Evolutionary conservation across 1,140 invertebrate species (phyloP).

Genomic region (Heliothis virescens): DNA sequence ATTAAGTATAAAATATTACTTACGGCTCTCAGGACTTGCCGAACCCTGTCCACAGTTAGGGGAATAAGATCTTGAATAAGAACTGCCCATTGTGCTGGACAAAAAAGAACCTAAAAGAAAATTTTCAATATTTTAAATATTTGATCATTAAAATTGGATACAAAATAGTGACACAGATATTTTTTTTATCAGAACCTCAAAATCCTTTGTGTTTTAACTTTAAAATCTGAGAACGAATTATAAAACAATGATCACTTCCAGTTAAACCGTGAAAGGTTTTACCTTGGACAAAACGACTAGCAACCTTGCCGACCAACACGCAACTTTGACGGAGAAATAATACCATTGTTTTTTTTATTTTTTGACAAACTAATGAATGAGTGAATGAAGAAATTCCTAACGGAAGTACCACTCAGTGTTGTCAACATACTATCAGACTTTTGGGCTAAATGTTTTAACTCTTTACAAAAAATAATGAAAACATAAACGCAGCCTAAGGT

Average conservation of each 20-base stretch:
- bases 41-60: conserved; percentile 77
- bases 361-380: conserved; percentile 3
- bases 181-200: neutral
- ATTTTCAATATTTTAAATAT: neutral
- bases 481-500: too few species aligned
- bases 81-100: conserved; percentile 78
- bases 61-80: conserved; percentile 84
- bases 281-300: conserved; percentile 73
- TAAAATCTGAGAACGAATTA: neutral
- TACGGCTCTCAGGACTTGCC: conserved; percentile 62
- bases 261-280: conserved; percentile 61
- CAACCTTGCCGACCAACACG: conserved; percentile 63
- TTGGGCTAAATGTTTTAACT: too few species aligned
- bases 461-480: too few species aligned
- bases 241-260: neutral
- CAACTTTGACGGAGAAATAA: conserved; percentile 53
- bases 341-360: conserved; percentile 44
- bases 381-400: neutral
- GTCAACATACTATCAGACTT: neutral
- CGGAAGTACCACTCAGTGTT: neutral
- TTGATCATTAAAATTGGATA: neutral
- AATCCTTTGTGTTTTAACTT: neutral
- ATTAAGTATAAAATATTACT: conserved; percentile 51
- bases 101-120: conserved; percentile 27
- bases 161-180: neutral